A percentile compares a stretch with the other conserved stretches of the same genome.
These are phyloP conservation scores for Anthonomus grandis DNA, from an alignment of 1,140 invertebrate genomes.

Conservation along the genomic window DNA sequence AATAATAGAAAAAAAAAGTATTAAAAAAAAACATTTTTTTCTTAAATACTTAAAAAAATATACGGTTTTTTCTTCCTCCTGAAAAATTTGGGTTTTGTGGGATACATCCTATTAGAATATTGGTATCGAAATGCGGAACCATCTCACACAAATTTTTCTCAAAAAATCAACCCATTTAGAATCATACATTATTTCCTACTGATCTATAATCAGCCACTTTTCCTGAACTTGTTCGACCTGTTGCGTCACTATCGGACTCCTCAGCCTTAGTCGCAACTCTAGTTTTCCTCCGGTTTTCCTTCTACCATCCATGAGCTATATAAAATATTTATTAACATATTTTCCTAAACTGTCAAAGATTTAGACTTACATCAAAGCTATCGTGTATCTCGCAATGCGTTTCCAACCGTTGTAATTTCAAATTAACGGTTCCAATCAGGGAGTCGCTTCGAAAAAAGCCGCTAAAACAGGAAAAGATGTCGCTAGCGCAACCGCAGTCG, in stretches of 20 bases:
- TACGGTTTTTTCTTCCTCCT: no score
- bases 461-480: constrained; percentile 65
- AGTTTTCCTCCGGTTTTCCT: constrained; percentile 85
- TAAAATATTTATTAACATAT: neutral
- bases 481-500: constrained; percentile 41
- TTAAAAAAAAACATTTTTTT: no score
- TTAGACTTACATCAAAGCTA: constrained; percentile 78
- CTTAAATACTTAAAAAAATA: no score
- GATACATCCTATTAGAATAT: no score
- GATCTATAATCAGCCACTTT: constrained; percentile 86
- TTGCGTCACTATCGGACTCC: constrained; percentile 85
- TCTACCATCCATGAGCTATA: constrained; percentile 80
- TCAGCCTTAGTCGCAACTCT: constrained; percentile 86
- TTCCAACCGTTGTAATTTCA: constrained; percentile 84
- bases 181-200: no score
- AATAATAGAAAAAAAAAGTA: no score
- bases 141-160: no score
- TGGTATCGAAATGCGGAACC: no score
- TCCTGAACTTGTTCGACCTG: constrained; percentile 88
- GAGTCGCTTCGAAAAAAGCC: constrained; percentile 85
- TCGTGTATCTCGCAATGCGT: constrained; percentile 85
- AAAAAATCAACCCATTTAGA: no score
- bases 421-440: constrained; percentile 76
- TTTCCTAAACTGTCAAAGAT: neutral
- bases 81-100: no score